Conservation (phyloP, 2,113 vertebrate genomes). For the Lepus europaeus region DNA sequence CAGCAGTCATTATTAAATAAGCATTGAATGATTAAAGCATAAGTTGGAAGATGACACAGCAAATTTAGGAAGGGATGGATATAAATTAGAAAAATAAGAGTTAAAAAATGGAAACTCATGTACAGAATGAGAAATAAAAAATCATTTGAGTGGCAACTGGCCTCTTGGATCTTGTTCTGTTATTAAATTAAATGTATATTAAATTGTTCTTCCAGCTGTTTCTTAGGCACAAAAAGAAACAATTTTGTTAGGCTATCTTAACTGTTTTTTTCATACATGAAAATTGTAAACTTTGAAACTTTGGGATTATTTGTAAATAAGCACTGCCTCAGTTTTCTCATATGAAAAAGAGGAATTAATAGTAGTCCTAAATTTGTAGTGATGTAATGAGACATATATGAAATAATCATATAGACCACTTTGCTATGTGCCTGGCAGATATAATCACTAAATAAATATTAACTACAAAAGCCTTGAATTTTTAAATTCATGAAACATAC, state of each 20-base stretch:
- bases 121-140: neutral
- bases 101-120: neutral
- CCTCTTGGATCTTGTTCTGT: neutral
- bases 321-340: neutral
- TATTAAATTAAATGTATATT: neutral
- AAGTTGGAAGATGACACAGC: conserved; percentile 12
- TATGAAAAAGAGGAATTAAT: neutral
- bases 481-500: conserved; percentile 15
- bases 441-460: neutral
- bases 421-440: neutral
- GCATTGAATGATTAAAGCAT: conserved; percentile 20
- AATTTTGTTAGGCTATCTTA: neutral
- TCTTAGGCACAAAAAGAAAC: neutral
- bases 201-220: neutral
- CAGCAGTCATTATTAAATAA: neutral
- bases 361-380: neutral
- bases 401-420: neutral
- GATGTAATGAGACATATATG: neutral
- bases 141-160: neutral
- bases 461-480: neutral
- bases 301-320: neutral
- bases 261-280: conserved; percentile 45
- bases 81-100: neutral
- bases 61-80: neutral
- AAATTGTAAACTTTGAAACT: neutral